These are phyloP conservation scores for Procavia capensis DNA, from an alignment of 2,113 vertebrate species.

Conservation along the genomic window DNA sequence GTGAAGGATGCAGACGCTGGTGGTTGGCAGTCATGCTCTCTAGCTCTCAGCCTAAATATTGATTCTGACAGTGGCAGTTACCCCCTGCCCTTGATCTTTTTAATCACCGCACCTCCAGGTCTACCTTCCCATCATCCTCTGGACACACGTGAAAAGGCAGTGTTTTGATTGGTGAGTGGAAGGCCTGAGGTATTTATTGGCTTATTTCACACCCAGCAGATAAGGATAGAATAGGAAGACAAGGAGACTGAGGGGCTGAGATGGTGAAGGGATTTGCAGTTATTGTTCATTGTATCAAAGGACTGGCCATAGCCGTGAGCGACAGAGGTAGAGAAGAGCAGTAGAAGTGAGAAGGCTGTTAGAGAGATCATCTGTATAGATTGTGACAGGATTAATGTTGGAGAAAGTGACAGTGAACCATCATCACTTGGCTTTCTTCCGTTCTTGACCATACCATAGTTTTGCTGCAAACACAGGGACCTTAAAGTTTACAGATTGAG, in stretches of 20 bases:
- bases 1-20: not conserved
- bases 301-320: too few relatives aligned
- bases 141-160: not conserved
- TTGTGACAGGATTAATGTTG: too few relatives aligned
- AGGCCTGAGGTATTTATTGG: not conserved
- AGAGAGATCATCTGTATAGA: too few relatives aligned
- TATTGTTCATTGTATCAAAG: too few relatives aligned
- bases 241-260: rapidly evolving
- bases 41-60: not conserved
- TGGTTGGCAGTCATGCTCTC: not conserved
- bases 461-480: not conserved
- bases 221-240: not conserved
- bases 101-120: not conserved
- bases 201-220: not conserved
- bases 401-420: too few relatives aligned
- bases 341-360: too few relatives aligned
- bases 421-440: not conserved
- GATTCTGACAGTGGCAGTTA: not conserved
- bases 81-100: constrained; percentile 20
- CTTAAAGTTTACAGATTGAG: not conserved
- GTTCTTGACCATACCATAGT: not conserved
- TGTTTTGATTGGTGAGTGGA: not conserved
- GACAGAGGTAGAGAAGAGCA: too few relatives aligned
- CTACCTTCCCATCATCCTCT: not conserved
- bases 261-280: too few relatives aligned